Conservation (phyloP, 2,113 vertebrate species). For the Gymnobelideus leadbeateri region DNA sequence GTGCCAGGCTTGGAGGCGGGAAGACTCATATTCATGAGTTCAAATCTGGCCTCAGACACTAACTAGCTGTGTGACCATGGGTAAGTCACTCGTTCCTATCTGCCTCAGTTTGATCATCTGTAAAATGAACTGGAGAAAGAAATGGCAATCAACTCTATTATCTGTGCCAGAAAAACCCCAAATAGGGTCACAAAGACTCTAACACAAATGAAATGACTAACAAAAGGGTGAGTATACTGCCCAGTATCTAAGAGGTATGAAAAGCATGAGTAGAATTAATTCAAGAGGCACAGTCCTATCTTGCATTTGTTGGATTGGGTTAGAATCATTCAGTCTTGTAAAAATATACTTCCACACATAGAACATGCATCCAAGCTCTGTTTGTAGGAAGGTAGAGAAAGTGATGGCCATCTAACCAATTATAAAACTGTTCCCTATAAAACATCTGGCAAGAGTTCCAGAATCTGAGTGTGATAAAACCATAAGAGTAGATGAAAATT, state of each 20-base stretch:
- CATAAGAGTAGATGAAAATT: slow-evolving; percentile 3
- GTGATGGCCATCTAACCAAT: background rate
- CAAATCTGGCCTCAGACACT: background rate
- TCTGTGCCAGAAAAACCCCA: background rate
- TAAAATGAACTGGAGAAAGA: background rate
- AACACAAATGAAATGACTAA: background rate
- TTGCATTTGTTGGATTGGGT: background rate
- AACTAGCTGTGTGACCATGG: background rate
- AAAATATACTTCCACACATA: background rate
- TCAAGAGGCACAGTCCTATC: background rate
- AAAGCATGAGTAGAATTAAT: background rate
- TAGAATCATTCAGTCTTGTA: background rate
- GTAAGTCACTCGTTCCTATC: background rate
- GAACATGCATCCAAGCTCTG: background rate
- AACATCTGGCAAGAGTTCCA: background rate
- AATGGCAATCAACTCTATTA: background rate
- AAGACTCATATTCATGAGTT: background rate
- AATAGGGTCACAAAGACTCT: background rate
- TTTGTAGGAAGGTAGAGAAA: background rate
- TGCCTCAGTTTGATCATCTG: background rate
- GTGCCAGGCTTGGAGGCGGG: background rate
- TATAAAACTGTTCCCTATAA: background rate
- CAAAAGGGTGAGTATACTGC: background rate
- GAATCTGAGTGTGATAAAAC: background rate
- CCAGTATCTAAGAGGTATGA: background rate